Evolutionary conservation across 2,888 invertebrate genomes (phyloP).

Genomic region (Neoscelio sp.): DNA sequence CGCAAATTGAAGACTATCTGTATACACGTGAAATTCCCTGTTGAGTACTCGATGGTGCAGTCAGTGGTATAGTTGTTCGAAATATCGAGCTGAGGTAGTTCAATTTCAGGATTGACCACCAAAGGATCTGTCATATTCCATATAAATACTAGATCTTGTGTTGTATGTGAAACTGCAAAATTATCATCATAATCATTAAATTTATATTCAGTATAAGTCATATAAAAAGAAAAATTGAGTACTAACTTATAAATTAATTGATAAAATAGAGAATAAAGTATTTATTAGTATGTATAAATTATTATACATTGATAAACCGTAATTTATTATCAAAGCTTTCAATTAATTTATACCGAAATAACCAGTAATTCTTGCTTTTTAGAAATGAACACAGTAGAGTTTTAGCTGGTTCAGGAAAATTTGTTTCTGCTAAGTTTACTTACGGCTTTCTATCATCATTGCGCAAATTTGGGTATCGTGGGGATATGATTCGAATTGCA

Average conservation of each 20-base stretch:
- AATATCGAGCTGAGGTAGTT: conserved; percentile 94
- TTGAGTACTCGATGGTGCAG: conserved; percentile 93
- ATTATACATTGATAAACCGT: conserved; percentile 1
- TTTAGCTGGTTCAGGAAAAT: too few relatives aligned
- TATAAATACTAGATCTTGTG: conserved; percentile 94
- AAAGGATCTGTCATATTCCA: conserved; percentile 95
- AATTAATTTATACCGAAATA: too few relatives aligned
- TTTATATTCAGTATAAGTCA: too few relatives aligned
- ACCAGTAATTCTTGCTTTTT: too few relatives aligned
- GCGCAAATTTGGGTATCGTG: conserved; percentile 97
- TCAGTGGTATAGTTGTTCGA: conserved; percentile 95
- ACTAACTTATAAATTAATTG: too few relatives aligned
- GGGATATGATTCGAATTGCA: conserved; percentile 97
- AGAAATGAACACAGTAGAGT: too few relatives aligned
- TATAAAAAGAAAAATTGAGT: too few relatives aligned
- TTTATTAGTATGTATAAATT: too few relatives aligned
- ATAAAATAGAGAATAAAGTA: too few relatives aligned
- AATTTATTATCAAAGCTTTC: too few relatives aligned
- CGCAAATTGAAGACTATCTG: conserved; percentile 94
- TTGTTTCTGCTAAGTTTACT: conserved; percentile 85
- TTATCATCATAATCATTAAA: background rate
- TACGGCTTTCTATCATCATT: conserved; percentile 97
- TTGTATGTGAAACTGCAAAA: conserved; percentile 92
- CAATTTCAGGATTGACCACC: conserved; percentile 94
- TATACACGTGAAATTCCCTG: conserved; percentile 96